Evolutionary conservation across 2,888 invertebrate species (phyloP).

Genomic region (Sphaerophoria taeniata): DNA sequence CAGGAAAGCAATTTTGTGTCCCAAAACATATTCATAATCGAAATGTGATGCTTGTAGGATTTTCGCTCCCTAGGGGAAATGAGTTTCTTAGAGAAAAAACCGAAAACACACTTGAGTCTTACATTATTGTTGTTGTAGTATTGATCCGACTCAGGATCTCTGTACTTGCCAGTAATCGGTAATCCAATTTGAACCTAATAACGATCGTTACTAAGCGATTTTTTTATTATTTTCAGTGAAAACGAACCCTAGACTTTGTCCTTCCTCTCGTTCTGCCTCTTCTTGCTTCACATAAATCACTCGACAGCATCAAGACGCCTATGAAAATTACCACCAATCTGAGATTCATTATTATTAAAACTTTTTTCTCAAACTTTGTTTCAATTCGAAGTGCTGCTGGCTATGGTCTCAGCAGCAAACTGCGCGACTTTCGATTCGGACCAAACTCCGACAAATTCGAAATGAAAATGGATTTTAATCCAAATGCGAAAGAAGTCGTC

Average conservation of each 20-base stretch:
- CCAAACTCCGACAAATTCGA: slow-evolving; percentile 73
- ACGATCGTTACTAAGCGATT: neutral
- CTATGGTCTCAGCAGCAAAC: slow-evolving; percentile 61
- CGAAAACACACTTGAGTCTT: slow-evolving; percentile 64
- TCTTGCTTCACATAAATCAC: slow-evolving; percentile 84
- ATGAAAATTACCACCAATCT: slow-evolving; percentile 79
- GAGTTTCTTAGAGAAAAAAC: neutral
- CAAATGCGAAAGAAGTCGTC: slow-evolving; percentile 61
- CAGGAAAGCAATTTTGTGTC: slow-evolving; percentile 96
- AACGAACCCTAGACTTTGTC: slow-evolving; percentile 88
- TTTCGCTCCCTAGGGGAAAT: slow-evolving; percentile 90
- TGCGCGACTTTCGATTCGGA: slow-evolving; percentile 60
- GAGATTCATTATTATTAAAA: slow-evolving; percentile 77
- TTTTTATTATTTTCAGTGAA: neutral
- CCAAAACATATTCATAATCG: slow-evolving; percentile 95
- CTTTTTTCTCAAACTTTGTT: neutral
- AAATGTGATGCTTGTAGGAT: slow-evolving; percentile 95
- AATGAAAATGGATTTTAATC: slow-evolving; percentile 63
- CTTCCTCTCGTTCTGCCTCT: slow-evolving; percentile 89
- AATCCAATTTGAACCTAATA: slow-evolving; percentile 91
- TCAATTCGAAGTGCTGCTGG: slow-evolving; percentile 30
- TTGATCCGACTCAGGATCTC: slow-evolving; percentile 94
- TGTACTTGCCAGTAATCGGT: slow-evolving; percentile 94
- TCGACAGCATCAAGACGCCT: slow-evolving; percentile 81
- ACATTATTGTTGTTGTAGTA: slow-evolving; percentile 95